Evolutionary conservation across 1,140 invertebrate genomes (phyloP).

Genomic region (Pentalonia nigronervosa): DNA sequence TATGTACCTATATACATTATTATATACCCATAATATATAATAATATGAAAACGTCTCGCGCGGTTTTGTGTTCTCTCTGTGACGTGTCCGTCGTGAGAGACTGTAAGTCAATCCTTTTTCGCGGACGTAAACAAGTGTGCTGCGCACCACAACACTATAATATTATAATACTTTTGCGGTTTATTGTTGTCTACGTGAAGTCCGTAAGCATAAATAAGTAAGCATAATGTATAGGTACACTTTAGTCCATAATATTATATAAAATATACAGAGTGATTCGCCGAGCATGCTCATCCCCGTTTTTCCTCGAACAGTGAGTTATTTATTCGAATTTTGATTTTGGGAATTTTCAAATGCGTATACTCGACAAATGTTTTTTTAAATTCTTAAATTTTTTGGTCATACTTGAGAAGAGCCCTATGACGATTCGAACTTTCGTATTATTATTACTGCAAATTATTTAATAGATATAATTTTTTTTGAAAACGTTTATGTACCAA

Average conservation of each 20-base stretch:
- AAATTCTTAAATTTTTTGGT: too few relatives aligned
- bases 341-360: too few relatives aligned
- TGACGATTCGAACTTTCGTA: too few relatives aligned
- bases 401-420: too few relatives aligned
- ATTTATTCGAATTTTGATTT: too few relatives aligned
- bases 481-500: too few relatives aligned
- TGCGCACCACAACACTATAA: background rate
- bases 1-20: background rate
- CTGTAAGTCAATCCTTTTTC: constrained; percentile 17
- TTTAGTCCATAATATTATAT: background rate
- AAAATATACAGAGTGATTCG: too few relatives aligned
- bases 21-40: background rate
- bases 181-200: background rate
- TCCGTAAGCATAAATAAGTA: background rate
- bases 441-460: too few relatives aligned
- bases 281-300: too few relatives aligned
- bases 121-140: background rate
- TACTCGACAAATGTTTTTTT: too few relatives aligned
- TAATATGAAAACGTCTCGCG: background rate
- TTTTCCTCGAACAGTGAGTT: too few relatives aligned
- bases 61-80: background rate
- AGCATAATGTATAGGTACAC: background rate
- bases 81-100: background rate
- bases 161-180: background rate
- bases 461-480: too few relatives aligned